Evolutionary conservation across 2,113 vertebrate genomes (phyloP).

Genomic region (Neodontobutis hainanensis): DNA sequence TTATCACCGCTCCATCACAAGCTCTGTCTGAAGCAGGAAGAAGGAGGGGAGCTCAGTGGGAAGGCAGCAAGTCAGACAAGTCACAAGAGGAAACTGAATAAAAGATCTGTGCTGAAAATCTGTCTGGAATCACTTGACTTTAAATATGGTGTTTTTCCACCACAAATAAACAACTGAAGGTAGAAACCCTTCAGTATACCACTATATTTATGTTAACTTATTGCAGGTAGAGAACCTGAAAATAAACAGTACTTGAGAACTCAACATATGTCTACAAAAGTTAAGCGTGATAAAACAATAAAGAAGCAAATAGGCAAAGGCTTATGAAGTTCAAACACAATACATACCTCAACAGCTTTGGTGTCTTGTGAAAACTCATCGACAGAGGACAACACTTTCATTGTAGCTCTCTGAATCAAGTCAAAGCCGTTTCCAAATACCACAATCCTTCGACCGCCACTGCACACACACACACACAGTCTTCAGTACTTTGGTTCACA

Average conservation of each 20-base stretch:
- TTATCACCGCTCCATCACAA: constrained; percentile 39
- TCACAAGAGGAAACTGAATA: constrained; percentile 13
- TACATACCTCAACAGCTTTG: constrained; percentile 56
- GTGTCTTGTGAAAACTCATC: constrained; percentile 46
- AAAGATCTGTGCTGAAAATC: constrained; percentile 14
- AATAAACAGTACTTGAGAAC: background rate
- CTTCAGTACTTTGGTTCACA: background rate
- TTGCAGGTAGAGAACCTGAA: background rate
- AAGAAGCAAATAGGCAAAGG: too few relatives aligned
- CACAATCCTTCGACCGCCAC: constrained; percentile 89
- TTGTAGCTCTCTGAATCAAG: constrained; percentile 86
- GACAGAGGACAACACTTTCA: constrained; percentile 75
- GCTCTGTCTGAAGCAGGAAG: constrained; percentile 30
- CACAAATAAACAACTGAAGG: background rate
- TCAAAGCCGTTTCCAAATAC: constrained; percentile 86
- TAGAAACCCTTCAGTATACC: background rate
- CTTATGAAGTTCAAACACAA: background rate
- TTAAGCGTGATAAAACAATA: too few relatives aligned
- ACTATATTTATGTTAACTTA: background rate
- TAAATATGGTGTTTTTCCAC: background rate
- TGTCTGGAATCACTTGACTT: constrained; percentile 15
- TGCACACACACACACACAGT: constrained; percentile 71
- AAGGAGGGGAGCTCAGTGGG: constrained; percentile 21
- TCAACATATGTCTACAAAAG: too few relatives aligned
- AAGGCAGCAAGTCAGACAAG: background rate